Evolutionary conservation across 2,113 vertebrate genomes (phyloP).

Genomic region (Vidua chalybeata): DNA sequence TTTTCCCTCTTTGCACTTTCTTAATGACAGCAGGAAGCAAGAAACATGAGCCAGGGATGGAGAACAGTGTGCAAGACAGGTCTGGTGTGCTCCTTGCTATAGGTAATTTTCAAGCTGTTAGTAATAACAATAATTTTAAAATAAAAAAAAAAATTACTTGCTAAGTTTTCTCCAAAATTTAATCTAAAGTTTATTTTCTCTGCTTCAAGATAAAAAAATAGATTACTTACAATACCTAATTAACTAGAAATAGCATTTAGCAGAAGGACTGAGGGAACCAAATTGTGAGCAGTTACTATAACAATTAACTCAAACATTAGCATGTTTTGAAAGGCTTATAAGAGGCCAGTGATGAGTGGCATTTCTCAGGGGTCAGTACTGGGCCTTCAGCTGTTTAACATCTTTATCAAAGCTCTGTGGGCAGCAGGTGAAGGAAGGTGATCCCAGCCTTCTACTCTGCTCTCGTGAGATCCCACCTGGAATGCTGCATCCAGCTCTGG

Average conservation of each 20-base stretch:
- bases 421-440: background rate
- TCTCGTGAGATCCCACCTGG: fast-evolving
- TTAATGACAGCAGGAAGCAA: background rate
- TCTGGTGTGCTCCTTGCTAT: background rate
- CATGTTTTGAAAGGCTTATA: background rate
- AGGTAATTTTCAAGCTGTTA: background rate
- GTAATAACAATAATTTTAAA: background rate
- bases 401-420: background rate
- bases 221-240: background rate
- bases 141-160: background rate
- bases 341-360: background rate
- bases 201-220: background rate
- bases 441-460: background rate
- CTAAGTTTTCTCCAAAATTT: background rate
- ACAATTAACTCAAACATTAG: background rate
- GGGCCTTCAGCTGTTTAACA: background rate
- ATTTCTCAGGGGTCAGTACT: background rate
- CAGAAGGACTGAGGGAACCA: background rate
- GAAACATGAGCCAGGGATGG: fast-evolving
- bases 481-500: background rate
- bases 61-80: background rate
- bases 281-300: background rate
- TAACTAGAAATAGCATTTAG: background rate
- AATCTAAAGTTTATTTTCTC: background rate
- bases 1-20: background rate